Conservation (phyloP, 2,113 vertebrate species). For the Sminthopsis crassicaudata region DNA sequence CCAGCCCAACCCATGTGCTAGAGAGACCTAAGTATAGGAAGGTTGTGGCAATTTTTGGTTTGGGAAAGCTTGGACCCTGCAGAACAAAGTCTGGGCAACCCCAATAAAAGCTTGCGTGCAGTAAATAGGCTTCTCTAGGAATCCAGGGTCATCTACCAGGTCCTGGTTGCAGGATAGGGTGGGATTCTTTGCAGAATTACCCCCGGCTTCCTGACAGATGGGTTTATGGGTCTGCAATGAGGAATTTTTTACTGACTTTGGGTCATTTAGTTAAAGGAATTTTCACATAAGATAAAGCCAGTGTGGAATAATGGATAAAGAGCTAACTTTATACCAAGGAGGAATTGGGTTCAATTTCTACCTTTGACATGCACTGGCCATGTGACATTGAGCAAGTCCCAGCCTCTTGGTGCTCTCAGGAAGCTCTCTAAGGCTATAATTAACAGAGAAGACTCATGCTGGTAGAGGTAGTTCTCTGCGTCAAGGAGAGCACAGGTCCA, state of each 20-base stretch:
- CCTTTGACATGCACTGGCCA: not conserved
- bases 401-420: not conserved
- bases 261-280: not conserved
- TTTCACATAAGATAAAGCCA: not conserved
- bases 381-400: not conserved
- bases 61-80: not conserved
- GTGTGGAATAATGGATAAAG: not conserved
- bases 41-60: not conserved
- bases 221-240: not conserved
- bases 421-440: not conserved
- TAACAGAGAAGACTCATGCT: not conserved
- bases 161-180: not conserved
- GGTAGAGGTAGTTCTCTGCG: not conserved
- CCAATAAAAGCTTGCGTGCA: not conserved
- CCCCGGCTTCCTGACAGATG: not conserved
- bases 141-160: not conserved
- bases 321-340: not conserved
- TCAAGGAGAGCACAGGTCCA: not conserved
- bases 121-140: not conserved
- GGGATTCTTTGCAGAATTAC: not conserved
- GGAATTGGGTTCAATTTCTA: not conserved
- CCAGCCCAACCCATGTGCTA: not conserved
- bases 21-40: not conserved
- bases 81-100: not conserved
- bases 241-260: not conserved